Conservation (phyloP, 2,797 vertebrate species). For the Vultur gryphus region DNA sequence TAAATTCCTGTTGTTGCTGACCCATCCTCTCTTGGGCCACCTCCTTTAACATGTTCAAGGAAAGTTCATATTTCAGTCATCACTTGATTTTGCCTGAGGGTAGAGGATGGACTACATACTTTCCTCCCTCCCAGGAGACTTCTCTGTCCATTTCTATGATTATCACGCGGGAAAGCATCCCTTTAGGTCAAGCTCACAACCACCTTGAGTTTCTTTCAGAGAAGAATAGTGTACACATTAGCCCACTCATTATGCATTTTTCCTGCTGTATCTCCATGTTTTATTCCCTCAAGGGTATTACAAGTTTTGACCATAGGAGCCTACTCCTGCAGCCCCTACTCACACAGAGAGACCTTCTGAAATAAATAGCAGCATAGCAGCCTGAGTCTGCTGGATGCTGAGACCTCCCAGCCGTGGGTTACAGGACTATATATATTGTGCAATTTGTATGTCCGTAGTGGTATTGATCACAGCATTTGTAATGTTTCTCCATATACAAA, state of each 20-base stretch:
- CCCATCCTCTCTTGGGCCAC: background rate
- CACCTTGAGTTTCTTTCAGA: background rate
- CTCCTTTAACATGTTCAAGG: background rate
- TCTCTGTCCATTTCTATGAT: background rate
- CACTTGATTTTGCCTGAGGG: background rate
- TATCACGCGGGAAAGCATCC: background rate
- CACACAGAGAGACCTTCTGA: background rate
- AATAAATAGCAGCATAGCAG: background rate
- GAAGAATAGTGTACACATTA: background rate
- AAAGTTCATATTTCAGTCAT: background rate
- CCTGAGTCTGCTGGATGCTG: background rate
- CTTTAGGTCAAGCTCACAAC: slow-evolving; percentile 7
- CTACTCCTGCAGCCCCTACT: background rate
- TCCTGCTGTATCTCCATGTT: background rate
- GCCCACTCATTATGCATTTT: background rate
- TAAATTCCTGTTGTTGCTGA: background rate
- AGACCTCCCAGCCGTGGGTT: background rate
- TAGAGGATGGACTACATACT: background rate
- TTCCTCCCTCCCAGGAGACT: background rate
- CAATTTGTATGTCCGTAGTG: background rate
- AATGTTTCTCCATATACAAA: slow-evolving; percentile 13
- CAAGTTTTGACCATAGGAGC: background rate
- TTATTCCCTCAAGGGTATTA: background rate
- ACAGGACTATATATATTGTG: background rate
- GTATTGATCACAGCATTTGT: slow-evolving; percentile 22